phyloP scores from a whole-genome alignment of 2,888 invertebrate species.

The Caprella mutica region DNA sequence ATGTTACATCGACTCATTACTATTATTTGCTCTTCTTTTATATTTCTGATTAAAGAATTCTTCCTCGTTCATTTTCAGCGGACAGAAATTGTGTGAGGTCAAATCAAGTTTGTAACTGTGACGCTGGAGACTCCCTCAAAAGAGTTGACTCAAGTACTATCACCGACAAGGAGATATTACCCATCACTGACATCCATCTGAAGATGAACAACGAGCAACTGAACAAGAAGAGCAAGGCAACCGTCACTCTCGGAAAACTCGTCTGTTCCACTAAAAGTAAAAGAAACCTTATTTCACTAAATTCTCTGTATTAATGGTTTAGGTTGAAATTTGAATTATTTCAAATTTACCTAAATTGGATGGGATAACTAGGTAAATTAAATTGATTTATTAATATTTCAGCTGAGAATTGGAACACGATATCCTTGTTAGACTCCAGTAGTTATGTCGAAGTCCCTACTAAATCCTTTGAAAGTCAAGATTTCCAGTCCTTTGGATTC shows the following conservation, averaged over 20 bases:
- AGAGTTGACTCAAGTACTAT: constrained; percentile 77
- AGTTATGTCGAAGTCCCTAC: constrained; percentile 87
- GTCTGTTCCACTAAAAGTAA: constrained; percentile 90
- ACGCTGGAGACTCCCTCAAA: constrained; percentile 71
- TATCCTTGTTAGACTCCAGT: constrained; percentile 83
- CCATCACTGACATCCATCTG: constrained; percentile 82
- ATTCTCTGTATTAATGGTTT: no score
- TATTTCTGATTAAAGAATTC: no score
- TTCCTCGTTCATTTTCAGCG: no score
- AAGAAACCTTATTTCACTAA: constrained; percentile 44
- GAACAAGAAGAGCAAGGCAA: constrained; percentile 67
- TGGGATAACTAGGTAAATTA: no score
- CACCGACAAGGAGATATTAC: constrained; percentile 64
- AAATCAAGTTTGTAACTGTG: constrained; percentile 87
- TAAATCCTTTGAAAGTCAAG: constrained; percentile 68
- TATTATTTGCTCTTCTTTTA: no score
- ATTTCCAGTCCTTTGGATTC: constrained; percentile 49
- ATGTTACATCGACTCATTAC: no score
- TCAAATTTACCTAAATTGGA: no score
- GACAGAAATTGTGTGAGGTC: no score
- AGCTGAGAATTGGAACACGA: constrained; percentile 86
- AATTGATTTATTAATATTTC: no score
- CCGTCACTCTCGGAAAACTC: constrained; percentile 77
- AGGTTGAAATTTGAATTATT: no score
- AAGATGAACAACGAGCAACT: constrained; percentile 65